These are phyloP conservation scores for Prietella phreatophila DNA, from an alignment of 2,113 vertebrate species.

Conservation along the genomic window DNA sequence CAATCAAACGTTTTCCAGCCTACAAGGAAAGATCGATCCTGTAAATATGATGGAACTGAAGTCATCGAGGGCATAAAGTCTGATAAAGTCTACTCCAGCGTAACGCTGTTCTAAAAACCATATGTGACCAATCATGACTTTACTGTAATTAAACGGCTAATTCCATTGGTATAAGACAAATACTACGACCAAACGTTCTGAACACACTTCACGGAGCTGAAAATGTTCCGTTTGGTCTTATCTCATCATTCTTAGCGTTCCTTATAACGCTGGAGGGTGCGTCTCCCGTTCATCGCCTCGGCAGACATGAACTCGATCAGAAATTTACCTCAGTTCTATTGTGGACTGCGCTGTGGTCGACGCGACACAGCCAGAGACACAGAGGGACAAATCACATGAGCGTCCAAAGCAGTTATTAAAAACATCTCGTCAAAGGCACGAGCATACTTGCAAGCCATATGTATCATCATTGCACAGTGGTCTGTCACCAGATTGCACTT, in stretches of 20 bases:
- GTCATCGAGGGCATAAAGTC: background rate
- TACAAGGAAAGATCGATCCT: background rate
- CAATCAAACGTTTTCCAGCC: background rate
- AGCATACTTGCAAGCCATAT: background rate
- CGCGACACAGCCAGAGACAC: background rate
- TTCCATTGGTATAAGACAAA: background rate
- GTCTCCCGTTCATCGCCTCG: background rate
- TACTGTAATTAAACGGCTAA: background rate
- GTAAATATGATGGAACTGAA: background rate
- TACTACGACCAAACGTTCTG: background rate
- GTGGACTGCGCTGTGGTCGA: too few species aligned
- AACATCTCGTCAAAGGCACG: background rate
- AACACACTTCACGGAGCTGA: background rate
- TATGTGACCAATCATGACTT: background rate
- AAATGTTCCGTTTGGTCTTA: background rate
- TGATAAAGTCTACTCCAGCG: too few species aligned
- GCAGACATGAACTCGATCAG: too few species aligned
- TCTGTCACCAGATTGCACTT: background rate
- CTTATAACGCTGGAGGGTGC: background rate
- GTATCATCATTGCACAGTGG: background rate
- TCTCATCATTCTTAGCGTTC: background rate
- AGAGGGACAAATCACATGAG: background rate
- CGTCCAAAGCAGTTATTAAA: background rate
- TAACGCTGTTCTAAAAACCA: background rate
- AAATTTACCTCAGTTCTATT: too few species aligned